Percentiles rank a stretch among this genome's conserved stretches.
Evolutionary conservation across 35 echinoderm and acorn worm species (phyloP).

Genomic region (Ptychodera flava): DNA sequence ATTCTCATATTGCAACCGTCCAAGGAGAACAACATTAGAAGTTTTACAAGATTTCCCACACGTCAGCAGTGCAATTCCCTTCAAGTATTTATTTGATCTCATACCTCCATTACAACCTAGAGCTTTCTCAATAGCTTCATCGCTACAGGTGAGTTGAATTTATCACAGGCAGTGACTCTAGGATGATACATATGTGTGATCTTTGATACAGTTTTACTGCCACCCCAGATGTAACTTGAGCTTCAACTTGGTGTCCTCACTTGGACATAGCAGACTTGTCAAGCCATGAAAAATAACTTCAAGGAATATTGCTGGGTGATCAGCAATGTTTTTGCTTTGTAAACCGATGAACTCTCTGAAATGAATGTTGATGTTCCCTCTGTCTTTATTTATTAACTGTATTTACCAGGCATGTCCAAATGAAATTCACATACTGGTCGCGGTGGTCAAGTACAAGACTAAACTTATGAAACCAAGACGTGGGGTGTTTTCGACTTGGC

Average conservation of each 20-base stretch:
- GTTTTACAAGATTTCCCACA: constrained; percentile 80
- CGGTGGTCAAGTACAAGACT: constrained; percentile 78
- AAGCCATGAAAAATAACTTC: too few species aligned
- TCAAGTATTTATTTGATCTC: constrained; percentile 66
- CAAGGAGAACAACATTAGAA: constrained; percentile 81
- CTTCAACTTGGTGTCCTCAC: too few species aligned
- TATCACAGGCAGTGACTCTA: too few species aligned
- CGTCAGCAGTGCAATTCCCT: constrained; percentile 62
- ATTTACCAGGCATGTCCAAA: constrained; percentile 59
- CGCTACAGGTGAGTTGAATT: constrained; percentile 55
- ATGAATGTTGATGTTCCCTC: too few species aligned
- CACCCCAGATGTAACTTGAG: too few species aligned
- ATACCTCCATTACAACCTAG: constrained; percentile 84
- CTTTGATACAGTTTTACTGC: too few species aligned
- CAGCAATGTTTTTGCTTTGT: too few species aligned
- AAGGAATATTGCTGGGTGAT: too few species aligned
- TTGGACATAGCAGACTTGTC: too few species aligned
- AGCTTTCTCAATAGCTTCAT: constrained; percentile 92
- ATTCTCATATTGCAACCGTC: constrained; percentile 79
- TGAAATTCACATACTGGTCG: constrained; percentile 82
- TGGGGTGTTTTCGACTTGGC: constrained; percentile 89
- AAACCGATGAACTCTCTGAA: too few species aligned
- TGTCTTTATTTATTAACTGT: too few species aligned
- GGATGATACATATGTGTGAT: too few species aligned
- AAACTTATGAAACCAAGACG: constrained; percentile 82